Conservation (phyloP, 2,113 vertebrate species). For the Ammospiza caudacuta region DNA sequence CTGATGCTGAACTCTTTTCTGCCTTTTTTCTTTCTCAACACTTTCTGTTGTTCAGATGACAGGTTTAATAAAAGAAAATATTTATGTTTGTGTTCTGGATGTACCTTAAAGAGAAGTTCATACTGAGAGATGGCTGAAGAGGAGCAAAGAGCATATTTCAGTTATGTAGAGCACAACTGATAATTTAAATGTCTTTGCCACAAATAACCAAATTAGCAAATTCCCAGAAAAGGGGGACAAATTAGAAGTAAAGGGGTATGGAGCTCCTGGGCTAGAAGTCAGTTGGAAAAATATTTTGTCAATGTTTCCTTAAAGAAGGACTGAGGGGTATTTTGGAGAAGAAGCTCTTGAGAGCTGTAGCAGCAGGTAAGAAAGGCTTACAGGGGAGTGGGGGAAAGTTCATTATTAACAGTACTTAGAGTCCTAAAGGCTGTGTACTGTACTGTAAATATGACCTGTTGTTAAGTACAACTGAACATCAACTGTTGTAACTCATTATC, state of each 20-base stretch:
- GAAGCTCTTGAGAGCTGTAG: slow-evolving; percentile 21
- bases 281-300: background rate
- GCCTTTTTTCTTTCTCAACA: background rate
- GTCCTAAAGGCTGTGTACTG: background rate
- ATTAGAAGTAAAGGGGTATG: background rate
- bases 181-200: background rate
- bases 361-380: slow-evolving; percentile 29
- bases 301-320: background rate
- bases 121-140: slow-evolving; percentile 28
- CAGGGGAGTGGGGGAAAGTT: background rate
- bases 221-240: background rate
- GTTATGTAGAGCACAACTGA: background rate
- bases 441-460: background rate
- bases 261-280: background rate
- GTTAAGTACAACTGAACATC: background rate
- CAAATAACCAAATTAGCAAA: slow-evolving; percentile 5
- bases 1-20: background rate
- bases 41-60: background rate
- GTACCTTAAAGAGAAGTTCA: background rate
- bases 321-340: background rate
- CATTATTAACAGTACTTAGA: background rate
- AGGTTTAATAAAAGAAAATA: slow-evolving; percentile 9
- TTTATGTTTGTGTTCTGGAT: slow-evolving; percentile 1
- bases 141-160: slow-evolving; percentile 19
- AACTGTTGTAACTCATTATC: background rate